Evolutionary conservation across 2,113 vertebrate genomes (phyloP).

Genomic region (Apaloderma vittatum): DNA sequence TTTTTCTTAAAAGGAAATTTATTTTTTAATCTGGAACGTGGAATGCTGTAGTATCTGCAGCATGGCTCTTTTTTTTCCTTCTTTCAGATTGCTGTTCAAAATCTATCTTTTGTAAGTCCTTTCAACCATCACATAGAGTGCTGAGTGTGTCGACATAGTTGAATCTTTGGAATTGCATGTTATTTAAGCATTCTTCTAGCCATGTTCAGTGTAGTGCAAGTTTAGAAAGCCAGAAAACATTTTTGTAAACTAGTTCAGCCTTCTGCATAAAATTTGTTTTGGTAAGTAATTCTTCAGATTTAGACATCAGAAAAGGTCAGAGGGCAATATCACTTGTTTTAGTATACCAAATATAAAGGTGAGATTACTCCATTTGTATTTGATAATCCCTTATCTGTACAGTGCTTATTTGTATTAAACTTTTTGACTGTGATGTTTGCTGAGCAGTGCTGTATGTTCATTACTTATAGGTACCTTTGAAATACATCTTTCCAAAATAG

Average conservation of each 20-base stretch:
- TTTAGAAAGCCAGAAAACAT: not conserved
- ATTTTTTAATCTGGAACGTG: not conserved
- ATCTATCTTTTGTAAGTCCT: not conserved
- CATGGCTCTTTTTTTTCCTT: not conserved
- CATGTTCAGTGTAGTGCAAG: not conserved
- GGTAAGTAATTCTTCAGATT: not conserved
- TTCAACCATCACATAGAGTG: not conserved
- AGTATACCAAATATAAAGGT: not conserved
- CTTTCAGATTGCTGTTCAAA: not conserved
- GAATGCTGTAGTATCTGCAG: not conserved
- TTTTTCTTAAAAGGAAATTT: not conserved
- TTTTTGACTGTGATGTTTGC: not conserved
- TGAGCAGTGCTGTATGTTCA: not conserved
- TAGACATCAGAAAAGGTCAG: not conserved
- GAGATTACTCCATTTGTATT: not conserved
- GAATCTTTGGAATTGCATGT: not conserved
- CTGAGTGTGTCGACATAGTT: not conserved
- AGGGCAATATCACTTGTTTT: not conserved
- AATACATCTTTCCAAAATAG: not conserved
- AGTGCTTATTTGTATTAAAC: not conserved
- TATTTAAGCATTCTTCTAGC: not conserved
- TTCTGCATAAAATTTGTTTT: not conserved
- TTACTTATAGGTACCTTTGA: not conserved
- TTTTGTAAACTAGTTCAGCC: not conserved
- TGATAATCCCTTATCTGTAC: not conserved